These are phyloP conservation scores for Eristalinus aeneus DNA, from an alignment of 2,888 invertebrate species.

Conservation along the genomic window DNA sequence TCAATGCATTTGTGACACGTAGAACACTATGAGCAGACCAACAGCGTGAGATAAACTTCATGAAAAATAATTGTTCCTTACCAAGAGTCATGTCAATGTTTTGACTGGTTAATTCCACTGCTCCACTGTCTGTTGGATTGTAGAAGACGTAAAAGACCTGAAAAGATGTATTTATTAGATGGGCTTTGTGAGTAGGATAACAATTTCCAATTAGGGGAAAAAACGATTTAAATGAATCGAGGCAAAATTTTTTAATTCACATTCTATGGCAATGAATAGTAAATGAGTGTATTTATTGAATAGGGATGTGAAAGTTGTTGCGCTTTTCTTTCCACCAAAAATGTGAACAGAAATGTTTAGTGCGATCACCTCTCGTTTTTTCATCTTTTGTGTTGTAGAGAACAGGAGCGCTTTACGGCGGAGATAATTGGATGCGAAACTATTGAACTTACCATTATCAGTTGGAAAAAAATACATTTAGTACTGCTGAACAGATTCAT, in stretches of 20 bases:
- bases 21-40: slow-evolving; percentile 40
- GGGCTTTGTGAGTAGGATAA: background rate
- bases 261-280: background rate
- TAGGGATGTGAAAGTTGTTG: slow-evolving; percentile 48
- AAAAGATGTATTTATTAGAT: slow-evolving; percentile 50
- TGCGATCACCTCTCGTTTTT: slow-evolving; percentile 6
- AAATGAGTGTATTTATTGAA: slow-evolving; percentile 24
- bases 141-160: slow-evolving; percentile 82
- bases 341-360: slow-evolving; percentile 23
- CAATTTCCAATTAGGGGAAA: background rate
- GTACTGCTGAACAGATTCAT: slow-evolving; percentile 75
- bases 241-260: background rate
- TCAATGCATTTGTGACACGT: slow-evolving; percentile 72
- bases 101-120: slow-evolving; percentile 89
- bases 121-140: slow-evolving; percentile 90
- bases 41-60: background rate
- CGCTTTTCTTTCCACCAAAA: slow-evolving; percentile 38
- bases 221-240: background rate
- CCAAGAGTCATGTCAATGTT: slow-evolving; percentile 93
- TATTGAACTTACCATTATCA: slow-evolving; percentile 75
- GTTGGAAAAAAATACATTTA: slow-evolving; percentile 73
- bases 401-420: slow-evolving; percentile 29
- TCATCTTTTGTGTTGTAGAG: slow-evolving; percentile 22
- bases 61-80: slow-evolving; percentile 80
- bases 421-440: slow-evolving; percentile 10